Evolutionary conservation across 2,113 vertebrate species (phyloP), one percentile per base, ranked within the genome.

Genomic region (Carassius carassius): DNA sequence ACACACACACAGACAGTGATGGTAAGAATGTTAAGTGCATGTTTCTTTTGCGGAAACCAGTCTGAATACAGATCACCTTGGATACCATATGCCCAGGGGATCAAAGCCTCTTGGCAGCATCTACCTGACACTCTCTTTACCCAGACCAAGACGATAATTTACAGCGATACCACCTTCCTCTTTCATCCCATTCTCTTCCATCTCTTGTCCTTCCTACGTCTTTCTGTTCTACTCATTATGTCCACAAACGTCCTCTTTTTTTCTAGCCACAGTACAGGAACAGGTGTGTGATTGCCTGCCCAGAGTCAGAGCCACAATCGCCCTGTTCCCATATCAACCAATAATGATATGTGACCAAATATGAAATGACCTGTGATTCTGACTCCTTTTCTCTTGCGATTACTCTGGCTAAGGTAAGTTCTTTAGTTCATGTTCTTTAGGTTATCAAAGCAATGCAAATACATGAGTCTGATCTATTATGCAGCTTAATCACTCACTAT

Each of bases 361-460:
- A 77, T 67, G n/a, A 78, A 54, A 51, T 21, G 12, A 62, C 13
- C 67, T 70, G 65, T 79, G 44, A 87, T 54, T 16, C 58, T 35
- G 32, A 80, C 58, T 65, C 14, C 23, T 35, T 84, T 84, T 44
- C 19, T 17, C 47, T 32, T 75, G 58, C 49, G 78, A 80, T 83
- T 75, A 84, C 62, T 76, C 74, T 72, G 77, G 49, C 82, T 47
- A 65, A 17, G 21, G 56, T 60, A 60, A n/a, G 56, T 60, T n/a
- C 56, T 85, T 79, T 69, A 21, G 54, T 54, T 54, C 51, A 54
- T 2, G 51, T 54, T 54, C 65, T 85, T 79, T 62, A 21, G 44
- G 35, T 85, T 76, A 80, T 83, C 62, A 83, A 82, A 79, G 74
- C 60, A 79, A 79, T 83, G 70, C 79, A 85, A 85, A 85, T 54